Conservation (phyloP, 1,140 invertebrate species). For the Radopholus similis region DNA sequence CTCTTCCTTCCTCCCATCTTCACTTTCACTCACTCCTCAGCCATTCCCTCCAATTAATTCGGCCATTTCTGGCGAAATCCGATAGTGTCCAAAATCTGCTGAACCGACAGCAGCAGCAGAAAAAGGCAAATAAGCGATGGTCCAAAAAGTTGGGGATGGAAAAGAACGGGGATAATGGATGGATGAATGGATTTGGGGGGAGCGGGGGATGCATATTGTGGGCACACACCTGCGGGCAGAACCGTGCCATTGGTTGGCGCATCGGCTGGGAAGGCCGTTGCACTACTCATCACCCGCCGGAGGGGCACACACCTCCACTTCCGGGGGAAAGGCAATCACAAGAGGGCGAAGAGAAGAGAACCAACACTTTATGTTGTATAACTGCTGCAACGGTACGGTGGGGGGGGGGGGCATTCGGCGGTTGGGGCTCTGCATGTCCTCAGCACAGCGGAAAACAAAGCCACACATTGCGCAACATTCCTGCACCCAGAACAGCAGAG, state of each 20-base stretch:
- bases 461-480: conserved; percentile 15
- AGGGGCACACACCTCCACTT: too few relatives aligned
- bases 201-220: not conserved
- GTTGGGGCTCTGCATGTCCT: not conserved
- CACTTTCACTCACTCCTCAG: too few relatives aligned
- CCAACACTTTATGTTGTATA: not conserved
- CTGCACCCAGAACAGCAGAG: not conserved
- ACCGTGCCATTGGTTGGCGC: too few relatives aligned
- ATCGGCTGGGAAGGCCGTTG: too few relatives aligned
- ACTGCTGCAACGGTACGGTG: not conserved
- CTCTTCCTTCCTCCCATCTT: not conserved
- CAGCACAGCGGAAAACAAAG: conserved; percentile 5
- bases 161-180: not conserved
- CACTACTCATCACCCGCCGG: too few relatives aligned
- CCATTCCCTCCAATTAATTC: conserved; percentile 1
- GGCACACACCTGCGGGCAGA: too few relatives aligned
- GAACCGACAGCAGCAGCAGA: not conserved
- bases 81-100: not conserved
- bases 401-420: not conserved
- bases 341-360: not conserved
- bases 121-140: not conserved
- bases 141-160: not conserved
- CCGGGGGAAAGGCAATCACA: not conserved
- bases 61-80: conserved; percentile 8
- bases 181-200: not conserved